Conservation (phyloP, 2,797 vertebrate genomes). For the Oryzias sinensis region DNA sequence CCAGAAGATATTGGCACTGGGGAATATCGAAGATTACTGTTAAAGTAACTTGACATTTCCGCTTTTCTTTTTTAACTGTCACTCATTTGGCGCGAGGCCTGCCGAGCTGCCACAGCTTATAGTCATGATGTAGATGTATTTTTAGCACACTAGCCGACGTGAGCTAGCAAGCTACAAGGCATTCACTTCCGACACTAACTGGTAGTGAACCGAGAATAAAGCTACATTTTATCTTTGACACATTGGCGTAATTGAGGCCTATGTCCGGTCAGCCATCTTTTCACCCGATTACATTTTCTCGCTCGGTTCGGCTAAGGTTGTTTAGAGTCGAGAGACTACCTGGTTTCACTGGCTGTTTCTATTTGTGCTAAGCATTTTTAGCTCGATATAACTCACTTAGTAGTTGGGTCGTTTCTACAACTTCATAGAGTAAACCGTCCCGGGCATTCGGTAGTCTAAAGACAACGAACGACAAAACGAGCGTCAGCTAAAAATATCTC, state of each 20-base stretch:
- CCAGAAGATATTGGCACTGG: conserved; percentile 77
- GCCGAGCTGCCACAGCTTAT: conserved; percentile 66
- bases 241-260: conserved; percentile 64
- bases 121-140: conserved; percentile 74
- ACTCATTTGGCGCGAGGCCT: conserved; percentile 69
- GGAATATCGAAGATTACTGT: conserved; percentile 72
- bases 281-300: conserved; percentile 75
- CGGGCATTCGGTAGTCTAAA: conserved; percentile 7
- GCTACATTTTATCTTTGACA: conserved; percentile 79
- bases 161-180: conserved; percentile 73
- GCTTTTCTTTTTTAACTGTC: conserved; percentile 62
- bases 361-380: conserved; percentile 65
- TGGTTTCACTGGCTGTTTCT: conserved; percentile 49
- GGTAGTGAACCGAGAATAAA: conserved; percentile 67
- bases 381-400: conserved; percentile 31
- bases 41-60: conserved; percentile 77
- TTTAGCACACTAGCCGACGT: conserved; percentile 75
- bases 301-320: conserved; percentile 51
- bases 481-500: conserved; percentile 33
- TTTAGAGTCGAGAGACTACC: conserved; percentile 41
- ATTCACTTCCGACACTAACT: conserved; percentile 75
- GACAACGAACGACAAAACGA: conserved; percentile 31
- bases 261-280: conserved; percentile 62
- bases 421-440: conserved; percentile 2
- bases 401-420: conserved; percentile 33